Base-by-base conservation (phyloP, 1,140 invertebrate species). In the Drosophila sturtevanti region DNA sequence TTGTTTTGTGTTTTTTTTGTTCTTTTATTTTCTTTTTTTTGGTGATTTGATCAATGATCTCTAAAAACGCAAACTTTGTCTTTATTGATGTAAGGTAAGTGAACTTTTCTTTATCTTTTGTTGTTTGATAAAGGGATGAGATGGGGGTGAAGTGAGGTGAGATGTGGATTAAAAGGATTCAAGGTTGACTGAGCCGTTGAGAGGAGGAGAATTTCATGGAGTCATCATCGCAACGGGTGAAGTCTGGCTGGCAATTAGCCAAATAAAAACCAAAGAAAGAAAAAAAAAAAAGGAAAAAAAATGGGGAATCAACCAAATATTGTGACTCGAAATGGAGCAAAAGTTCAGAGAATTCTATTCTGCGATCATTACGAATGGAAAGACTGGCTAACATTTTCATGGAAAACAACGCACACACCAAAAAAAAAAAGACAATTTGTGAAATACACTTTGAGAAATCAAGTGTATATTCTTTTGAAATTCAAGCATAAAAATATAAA, bases 291-390 rank as follows among this genome's bases (percentile, higher is more conserved):
- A 21, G 37, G 21, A 54, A 58, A 35, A 14, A 37, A 55, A 16
- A 48, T n/a, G n/a, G n/a, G n/a, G n/a, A 48, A 31, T 60, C 16
- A 9, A 31, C 37, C 38, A 62, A 65, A 73, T 69, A 58, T 56
- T 68, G 54, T 63, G 54, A 72, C 79, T 82, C 67, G 72, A 86
- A 89, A 87, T 86, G 82, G 82, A 78, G 65, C 82, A 87, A 87
- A 87, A 87, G 82, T 87, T 87, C 82, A 87, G 68, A 62, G 69
- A 87, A 71, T 78, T 68, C 58, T 72, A 18, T 44, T 44, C 41
- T 14, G 63, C 63, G 38, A 77, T 52, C 65, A 81, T 58, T 65
- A 41, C 58, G 22, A 24, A 37, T 65, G 21, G 69, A 44, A 62
- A 68, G 35, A 59, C 18, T 18, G 38, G 18, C 11, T 51, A 55